These are phyloP conservation scores for Nowickia ferox DNA, from an alignment of 2,888 invertebrate species.

Conservation along the genomic window DNA sequence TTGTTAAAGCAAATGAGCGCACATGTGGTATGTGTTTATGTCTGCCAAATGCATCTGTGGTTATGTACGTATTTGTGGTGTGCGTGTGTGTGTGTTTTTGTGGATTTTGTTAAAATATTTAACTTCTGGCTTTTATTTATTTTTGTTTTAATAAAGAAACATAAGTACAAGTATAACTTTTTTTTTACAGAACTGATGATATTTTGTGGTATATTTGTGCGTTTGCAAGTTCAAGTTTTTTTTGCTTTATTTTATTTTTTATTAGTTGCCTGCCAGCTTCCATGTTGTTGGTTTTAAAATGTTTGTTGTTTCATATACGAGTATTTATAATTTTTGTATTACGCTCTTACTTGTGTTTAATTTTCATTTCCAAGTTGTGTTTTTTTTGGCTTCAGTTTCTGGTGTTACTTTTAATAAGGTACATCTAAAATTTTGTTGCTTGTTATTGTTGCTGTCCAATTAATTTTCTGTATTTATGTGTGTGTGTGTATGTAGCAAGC, in stretches of 20 bases:
- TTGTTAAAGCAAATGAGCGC: too few species aligned
- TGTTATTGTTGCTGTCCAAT: neutral
- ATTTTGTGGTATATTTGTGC: slow-evolving; percentile 35
- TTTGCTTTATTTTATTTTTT: neutral
- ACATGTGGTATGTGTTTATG: neutral
- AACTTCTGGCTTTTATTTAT: slow-evolving; percentile 51
- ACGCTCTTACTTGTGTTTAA: slow-evolving; percentile 11
- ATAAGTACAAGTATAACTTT: slow-evolving; percentile 12
- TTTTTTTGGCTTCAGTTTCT: slow-evolving; percentile 9
- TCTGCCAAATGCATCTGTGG: neutral
- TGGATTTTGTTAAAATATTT: slow-evolving; percentile 45
- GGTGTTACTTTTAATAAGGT: slow-evolving; percentile 44
- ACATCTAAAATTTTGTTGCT: slow-evolving; percentile 52
- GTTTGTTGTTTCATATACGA: slow-evolving; percentile 8
- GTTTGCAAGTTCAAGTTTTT: slow-evolving; percentile 44
- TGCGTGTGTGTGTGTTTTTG: slow-evolving; percentile 17
- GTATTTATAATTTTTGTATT: neutral
- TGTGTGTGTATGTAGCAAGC: too few species aligned
- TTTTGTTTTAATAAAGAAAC: slow-evolving; percentile 34
- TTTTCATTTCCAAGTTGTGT: slow-evolving; percentile 1
- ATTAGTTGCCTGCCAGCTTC: slow-evolving; percentile 60
- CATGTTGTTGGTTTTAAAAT: slow-evolving; percentile 30
- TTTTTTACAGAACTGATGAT: slow-evolving; percentile 30
- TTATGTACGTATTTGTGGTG: neutral
- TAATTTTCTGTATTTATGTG: neutral